Base-by-base conservation (phyloP, 2,797 vertebrate genomes). In the Acanthurus tractus region DNA sequence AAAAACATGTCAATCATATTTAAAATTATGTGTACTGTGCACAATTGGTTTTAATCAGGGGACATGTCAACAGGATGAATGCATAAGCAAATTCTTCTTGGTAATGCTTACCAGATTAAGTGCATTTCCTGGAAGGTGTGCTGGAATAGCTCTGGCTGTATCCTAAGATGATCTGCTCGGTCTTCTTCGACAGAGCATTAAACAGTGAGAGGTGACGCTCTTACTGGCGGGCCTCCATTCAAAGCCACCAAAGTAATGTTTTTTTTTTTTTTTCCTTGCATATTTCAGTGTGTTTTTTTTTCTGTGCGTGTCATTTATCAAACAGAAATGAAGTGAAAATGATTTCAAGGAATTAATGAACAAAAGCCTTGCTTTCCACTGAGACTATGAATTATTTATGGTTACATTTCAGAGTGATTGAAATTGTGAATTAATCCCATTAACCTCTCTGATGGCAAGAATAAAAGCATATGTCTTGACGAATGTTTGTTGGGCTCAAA, bases 381-480 rank as follows among this genome's bases (percentile, higher is more conserved):
- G 57, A 84, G 72, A 55, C 63, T 18, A 87, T 93, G 88, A 93
- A 92, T 93, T 87, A 93, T 92, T 92, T 90, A 93, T 90, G 69
- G 70, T 73, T 74, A 87, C 90, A 84, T 89, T 86, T 92, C 83
- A 89, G 82, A 77, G 82, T 85, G 88, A 92, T 82, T 86, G 86
- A 91, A 92, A 88, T 88, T 85, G 89, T 52, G 87, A 91, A 93
- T 93, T 92, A 92, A 93, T 92, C 87, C 88, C 87, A 92, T 93
- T 92, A 92, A 92, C 91, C 89, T 94, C 87, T 84, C 82, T 38
- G 83, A 89, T 90, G 88, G 90, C 78, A 42, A 86, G 89, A 90
- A 92, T 89, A 88, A 92, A 92, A 90, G 89, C 92, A 90, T 91
- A 91, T 88, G 86, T 93, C 91, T 84, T 88, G 89, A 89, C 68